Evolutionary conservation across 2,113 vertebrate species (phyloP), one percentile per base, ranked within the genome.

Genomic region (Toxostoma redivivum): DNA sequence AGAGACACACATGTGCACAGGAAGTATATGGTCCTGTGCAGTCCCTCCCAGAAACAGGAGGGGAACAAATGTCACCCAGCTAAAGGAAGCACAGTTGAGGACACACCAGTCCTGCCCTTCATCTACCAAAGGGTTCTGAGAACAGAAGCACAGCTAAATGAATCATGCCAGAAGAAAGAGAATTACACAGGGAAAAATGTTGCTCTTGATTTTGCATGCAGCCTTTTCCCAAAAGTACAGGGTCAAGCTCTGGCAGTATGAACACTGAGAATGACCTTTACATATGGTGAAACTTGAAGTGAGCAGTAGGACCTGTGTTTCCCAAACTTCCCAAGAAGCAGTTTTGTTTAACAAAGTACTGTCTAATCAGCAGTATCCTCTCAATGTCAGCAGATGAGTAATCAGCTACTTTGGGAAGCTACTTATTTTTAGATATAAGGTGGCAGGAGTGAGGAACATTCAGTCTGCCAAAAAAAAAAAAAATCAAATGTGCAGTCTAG

Each of bases 321-420:
- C 37, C n/a, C 19, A 84, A 61, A 80, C 54, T 42, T 85, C 45
- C 48, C 23, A 61, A 64, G 70, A 33, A 90, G 33, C 5, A 45
- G 27, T 44, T 82, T 67, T 85, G 57, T 85, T 89, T 84, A 81
- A 88, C 0, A 0, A 0, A 65, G 24, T 70, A 51, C 70, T 88
- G 47, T 47, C 84, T 95, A 70, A 94, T 69, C 87, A 94, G 33
- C 54, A 62, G 21, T 82, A 91, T 38, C 45, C 53, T 87, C 81
- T 91, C 87, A 88, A 18, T 82, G 89, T 88, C 90, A 95, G 77
- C 66, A 96, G 87, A 94, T 95, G 81, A 95, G 84, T 86, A 95
- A 95, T 70, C 90, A 88, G 91, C 84, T 93, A 70, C 92, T 95
- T 94, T 66, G 30, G 51, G 79, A 94, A 33, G 19, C 70, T 77